Percentiles rank a stretch among this genome's conserved stretches.
These are phyloP conservation scores for Spheniscus mendiculus DNA, from an alignment of 2,113 vertebrate genomes.

Conservation along the genomic window DNA sequence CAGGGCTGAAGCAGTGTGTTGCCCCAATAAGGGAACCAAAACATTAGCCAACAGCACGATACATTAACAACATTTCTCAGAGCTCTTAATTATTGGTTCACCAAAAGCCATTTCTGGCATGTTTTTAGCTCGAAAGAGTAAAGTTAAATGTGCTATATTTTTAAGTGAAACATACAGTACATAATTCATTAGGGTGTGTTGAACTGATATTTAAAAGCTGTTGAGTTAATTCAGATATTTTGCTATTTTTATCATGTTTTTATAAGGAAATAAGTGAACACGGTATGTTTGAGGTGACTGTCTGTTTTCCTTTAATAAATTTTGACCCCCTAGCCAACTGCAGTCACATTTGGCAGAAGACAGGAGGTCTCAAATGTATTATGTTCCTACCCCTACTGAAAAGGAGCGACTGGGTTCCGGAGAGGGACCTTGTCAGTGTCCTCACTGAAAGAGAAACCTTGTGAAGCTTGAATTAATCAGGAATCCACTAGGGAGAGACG, in stretches of 20 bases:
- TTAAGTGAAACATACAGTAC: not conserved
- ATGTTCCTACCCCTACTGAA: not conserved
- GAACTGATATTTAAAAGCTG: not conserved
- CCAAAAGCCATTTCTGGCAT: not conserved
- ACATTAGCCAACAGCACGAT: not conserved
- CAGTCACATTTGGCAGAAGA: not conserved
- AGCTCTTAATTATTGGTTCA: not conserved
- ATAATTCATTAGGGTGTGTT: not conserved
- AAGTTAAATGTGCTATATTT: not conserved
- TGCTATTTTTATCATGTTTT: not conserved
- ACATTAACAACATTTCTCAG: not conserved
- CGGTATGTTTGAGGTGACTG: not conserved
- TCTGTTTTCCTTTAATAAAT: not conserved
- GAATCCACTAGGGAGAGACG: not conserved
- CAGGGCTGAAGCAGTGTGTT: not conserved
- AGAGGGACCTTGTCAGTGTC: not conserved
- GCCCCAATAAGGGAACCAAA: not conserved
- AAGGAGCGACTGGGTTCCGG: not conserved
- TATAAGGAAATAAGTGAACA: not conserved
- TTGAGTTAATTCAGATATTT: not conserved
- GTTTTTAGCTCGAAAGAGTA: not conserved
- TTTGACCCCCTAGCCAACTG: not conserved
- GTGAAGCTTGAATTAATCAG: not conserved
- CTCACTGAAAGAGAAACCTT: not conserved
- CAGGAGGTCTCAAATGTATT: not conserved